Percentiles rank a stretch among this genome's conserved stretches.
phyloP scores from a whole-genome alignment of 2,888 invertebrate genomes.

The Tyria jacobaeae region DNA sequence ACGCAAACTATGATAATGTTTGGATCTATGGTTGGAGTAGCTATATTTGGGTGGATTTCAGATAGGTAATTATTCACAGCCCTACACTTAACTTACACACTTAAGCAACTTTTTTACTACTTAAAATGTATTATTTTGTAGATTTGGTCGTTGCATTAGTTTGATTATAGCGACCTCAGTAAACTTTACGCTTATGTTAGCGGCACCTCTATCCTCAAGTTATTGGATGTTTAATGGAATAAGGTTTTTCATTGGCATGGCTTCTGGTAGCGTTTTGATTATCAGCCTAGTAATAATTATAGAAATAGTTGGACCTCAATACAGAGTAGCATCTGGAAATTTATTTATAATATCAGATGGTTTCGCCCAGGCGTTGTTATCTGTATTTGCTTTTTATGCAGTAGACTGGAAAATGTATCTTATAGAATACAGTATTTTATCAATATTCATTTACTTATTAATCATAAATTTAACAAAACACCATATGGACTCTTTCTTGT shows the following conservation, averaged over 20 bases:
- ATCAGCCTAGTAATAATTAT: constrained; percentile 78
- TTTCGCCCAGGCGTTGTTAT: constrained; percentile 57
- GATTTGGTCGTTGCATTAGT: constrained; percentile 82
- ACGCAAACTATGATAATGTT: constrained; percentile 66
- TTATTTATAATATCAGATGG: constrained; percentile 60
- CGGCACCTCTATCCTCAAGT: constrained; percentile 88
- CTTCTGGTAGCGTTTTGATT: constrained; percentile 92
- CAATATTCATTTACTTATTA: constrained; percentile 52
- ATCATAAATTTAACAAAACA: constrained; percentile 62
- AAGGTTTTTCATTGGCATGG: constrained; percentile 89
- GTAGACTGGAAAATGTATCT: constrained; percentile 62
- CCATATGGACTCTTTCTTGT: no score
- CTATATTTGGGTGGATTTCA: constrained; percentile 70
- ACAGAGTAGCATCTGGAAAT: constrained; percentile 71
- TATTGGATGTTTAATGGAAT: constrained; percentile 85
- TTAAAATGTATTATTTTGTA: constrained; percentile 38
- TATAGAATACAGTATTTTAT: constrained; percentile 49
- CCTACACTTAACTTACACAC: background rate
- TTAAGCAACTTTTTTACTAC: background rate
- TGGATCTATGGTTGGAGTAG: constrained; percentile 61
- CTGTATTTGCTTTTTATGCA: constrained; percentile 62
- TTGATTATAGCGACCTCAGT: constrained; percentile 88
- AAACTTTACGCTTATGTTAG: constrained; percentile 88
- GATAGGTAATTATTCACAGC: constrained; percentile 56
- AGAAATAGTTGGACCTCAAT: constrained; percentile 86